These are phyloP conservation scores for Cosmorhoe ocellata DNA, from an alignment of 2,888 invertebrate species.

Conservation along the genomic window DNA sequence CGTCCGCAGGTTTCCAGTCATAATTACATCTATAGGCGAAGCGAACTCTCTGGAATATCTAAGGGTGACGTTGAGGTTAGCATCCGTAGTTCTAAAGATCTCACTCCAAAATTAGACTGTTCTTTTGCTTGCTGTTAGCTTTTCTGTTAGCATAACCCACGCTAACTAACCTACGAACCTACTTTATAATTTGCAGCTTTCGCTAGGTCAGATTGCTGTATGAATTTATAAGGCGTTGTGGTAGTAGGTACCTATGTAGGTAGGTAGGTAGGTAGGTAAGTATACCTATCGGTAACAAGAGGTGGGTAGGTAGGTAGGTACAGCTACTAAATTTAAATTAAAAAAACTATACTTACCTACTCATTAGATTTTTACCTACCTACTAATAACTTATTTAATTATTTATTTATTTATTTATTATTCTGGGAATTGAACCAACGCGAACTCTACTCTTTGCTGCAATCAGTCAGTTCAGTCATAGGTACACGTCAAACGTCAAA, in stretches of 20 bases:
- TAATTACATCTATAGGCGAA: slow-evolving; percentile 54
- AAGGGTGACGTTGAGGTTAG: background rate
- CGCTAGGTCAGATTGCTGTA: background rate
- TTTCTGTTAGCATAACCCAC: too few relatives aligned
- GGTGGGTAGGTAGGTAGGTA: too few relatives aligned
- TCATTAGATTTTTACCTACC: too few relatives aligned
- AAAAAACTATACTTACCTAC: too few relatives aligned
- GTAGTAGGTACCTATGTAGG: background rate
- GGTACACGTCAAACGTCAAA: too few relatives aligned
- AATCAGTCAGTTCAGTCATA: too few relatives aligned
- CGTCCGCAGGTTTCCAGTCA: slow-evolving; percentile 51
- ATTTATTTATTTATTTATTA: too few relatives aligned
- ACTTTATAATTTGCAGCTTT: background rate
- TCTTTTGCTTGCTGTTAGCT: background rate
- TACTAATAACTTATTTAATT: too few relatives aligned
- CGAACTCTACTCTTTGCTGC: too few relatives aligned
- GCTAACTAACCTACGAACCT: background rate
- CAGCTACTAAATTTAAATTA: too few relatives aligned
- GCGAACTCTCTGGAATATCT: slow-evolving; percentile 12
- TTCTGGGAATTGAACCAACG: too few relatives aligned
- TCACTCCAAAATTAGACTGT: background rate
- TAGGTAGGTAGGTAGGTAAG: background rate
- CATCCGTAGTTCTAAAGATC: background rate
- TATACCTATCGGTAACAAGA: too few relatives aligned
- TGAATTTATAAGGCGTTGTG: background rate